Evolutionary conservation across 1,140 invertebrate genomes (phyloP), one percentile per base, ranked within the genome.

Genomic region (Doryteuthis pealeii): DNA sequence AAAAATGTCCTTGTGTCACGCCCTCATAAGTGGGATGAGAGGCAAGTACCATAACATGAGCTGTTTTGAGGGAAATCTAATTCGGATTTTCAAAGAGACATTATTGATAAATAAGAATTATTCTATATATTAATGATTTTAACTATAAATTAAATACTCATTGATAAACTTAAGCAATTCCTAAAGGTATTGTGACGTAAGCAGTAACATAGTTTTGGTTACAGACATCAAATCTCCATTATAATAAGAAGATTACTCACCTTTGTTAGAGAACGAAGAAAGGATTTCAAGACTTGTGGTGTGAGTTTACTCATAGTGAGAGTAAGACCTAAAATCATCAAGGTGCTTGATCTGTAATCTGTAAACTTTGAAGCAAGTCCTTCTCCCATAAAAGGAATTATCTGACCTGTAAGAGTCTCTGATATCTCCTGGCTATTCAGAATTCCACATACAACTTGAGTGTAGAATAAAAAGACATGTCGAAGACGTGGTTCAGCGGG

Each of bases 391-490:
- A 91, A 89, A 33, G 93, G 92, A 26, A 96, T 81, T 5, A 96
- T 87, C 28, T 91, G 89, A 73, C 91, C 90, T 1, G 96, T 85
- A 72, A 94, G 91, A 66, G 90, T 83, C 80, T 96, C 94, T 0
- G 89, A 90, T 1, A 94, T 84, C 26, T 82, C 79, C 30, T 88
- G 81, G 0, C 83, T 83, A 77, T 93, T 90, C 40, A 95, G 86
- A 28, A 91, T 90, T 3, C 93, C 93, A 70, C 94, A 89, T 3
- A 93, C 85, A 2, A 92, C 91, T 2, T 91, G 91, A 72, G 92
- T 92, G 82, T 93, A 95, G 86, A 96, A 96, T 4, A 92, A 92
- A 81, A 94, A 92, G 12, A 93, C 88, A 1, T 92, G 92, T 69
- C 91, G 91, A 15, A 95, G 85, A 28, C 80, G 80, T 18, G 78